These are phyloP conservation scores for Stegodyphus mimosarum DNA, from an alignment of 1,140 invertebrate species.

Conservation along the genomic window DNA sequence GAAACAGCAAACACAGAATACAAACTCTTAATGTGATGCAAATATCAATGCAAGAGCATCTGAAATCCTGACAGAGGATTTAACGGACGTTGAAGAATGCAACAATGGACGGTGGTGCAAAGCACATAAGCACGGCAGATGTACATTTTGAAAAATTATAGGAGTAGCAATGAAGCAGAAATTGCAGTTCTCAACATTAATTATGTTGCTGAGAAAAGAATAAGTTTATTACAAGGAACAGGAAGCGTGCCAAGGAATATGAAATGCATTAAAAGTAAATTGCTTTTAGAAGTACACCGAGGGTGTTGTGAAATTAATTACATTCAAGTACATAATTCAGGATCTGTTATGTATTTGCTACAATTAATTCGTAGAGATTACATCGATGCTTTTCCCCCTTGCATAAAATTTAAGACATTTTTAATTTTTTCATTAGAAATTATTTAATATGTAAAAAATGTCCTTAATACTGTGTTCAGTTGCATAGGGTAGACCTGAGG, in stretches of 20 bases:
- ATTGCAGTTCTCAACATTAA: background rate
- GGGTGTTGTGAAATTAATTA: background rate
- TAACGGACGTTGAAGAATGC: background rate
- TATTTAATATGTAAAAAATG: no score
- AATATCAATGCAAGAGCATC: conserved; percentile 11
- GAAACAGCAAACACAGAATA: conserved; percentile 19
- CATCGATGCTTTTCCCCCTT: no score
- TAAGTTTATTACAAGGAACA: background rate
- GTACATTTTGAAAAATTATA: background rate
- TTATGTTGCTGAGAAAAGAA: background rate
- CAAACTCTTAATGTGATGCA: background rate
- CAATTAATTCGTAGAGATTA: no score
- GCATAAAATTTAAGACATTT: no score
- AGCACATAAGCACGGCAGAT: background rate
- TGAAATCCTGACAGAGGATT: background rate
- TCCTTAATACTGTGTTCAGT: no score
- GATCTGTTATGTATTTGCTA: background rate
- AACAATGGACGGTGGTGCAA: background rate
- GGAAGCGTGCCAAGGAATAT: background rate
- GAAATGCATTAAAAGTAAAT: background rate
- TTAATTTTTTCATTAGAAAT: no score
- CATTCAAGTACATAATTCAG: background rate
- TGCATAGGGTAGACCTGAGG: no score
- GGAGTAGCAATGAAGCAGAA: background rate
- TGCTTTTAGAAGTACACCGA: background rate